Base-by-base conservation (phyloP, 1,140 invertebrate species). In the Lanistes nyassanus region DNA sequence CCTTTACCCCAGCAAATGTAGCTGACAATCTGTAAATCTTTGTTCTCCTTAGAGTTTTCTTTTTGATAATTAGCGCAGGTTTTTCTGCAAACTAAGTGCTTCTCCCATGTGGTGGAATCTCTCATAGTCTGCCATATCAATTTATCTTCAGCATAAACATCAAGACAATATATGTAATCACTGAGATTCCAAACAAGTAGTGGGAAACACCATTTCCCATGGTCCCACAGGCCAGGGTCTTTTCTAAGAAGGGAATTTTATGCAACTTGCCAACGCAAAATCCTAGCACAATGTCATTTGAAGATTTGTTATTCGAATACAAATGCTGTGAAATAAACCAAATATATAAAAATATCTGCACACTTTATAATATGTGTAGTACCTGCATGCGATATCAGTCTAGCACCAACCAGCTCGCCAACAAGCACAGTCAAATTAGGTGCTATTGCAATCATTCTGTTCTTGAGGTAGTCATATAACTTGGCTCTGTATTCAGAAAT, bases 371-470 rank as follows among this genome's bases (percentile, higher is more conserved):
- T 67, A 67, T 47, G 2, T 3, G 47, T 60, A 65, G 79, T 88
- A 89, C 93, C 98, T 51, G 98, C 96, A 89, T 98, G 96, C 5
- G 97, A 94, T 84, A 99, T 99, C 1, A 99, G 90, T 76, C 98
- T 90, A 2, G 98, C 98, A 7, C 98, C 98, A 29, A 99, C 96
- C 34, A 98, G 92, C 87, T 99, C 98, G 37, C 98, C 98, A 16
- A 99, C 95, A 4, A 99, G 89, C 29, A 97, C 93, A 0, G 97
- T 97, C 13, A 99, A 88, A 91, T 99, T 99, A 5, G 98, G 98
- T 0, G 98, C 98, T 90, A 99, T 95, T 0, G 97, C 97, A 92
- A 95, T 94, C 98, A 99, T 99, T 81, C 98, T 91, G 56, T 96
- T 94, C 85, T 97, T 97, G 19, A 99, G 90, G 88, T 99, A 99